Base-by-base conservation (phyloP, 2,797 vertebrate species). In the Holocentrus rufus region DNA sequence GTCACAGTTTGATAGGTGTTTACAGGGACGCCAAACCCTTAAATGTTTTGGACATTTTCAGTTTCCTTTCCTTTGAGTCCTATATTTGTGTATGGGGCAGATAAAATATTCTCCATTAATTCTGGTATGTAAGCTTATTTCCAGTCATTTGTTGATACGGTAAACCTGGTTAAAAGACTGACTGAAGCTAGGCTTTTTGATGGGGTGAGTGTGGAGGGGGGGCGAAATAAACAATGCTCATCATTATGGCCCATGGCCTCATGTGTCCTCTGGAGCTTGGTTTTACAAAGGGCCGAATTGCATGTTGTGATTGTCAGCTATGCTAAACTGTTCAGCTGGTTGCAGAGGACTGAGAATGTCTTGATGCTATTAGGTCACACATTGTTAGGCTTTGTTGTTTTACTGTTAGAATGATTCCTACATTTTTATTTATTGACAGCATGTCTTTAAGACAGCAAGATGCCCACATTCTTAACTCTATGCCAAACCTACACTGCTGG, bases 181-280 rank as follows among this genome's bases (percentile, higher is more conserved):
- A 10, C 52, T 52, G n/a, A 7, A 68, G 9, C 2, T 54, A 3
- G 1, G 31, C 9, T 67, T 82, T 65, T 55, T 25, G 22, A 25
- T 23, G 50, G 15, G 46, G 36, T 39, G 36, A 8, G 36, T 7
- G 36, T 17, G 46, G 22, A 15, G 18, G 36, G 34, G 57, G 23
- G 20, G 17, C 23, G n/a, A 22, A 20, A 13, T 55, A 55, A 72
- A 72, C 69, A 58, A 62, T 76, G 69, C 25, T 34, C 30, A 50
- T 66, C 59, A 53, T 55, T 49, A 75, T 73, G 25, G 36, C 17
- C 72, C 50, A 44, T 72, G 25, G 11, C 22, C 56, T 50, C 7
- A 4, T 60, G 60, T 62, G 44, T 81, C n/a, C 34, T 63, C 34
- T 46, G 18, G 52, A 65, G 52, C 34, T 25, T 31, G 27, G 6